Base-by-base conservation (phyloP, 2,797 vertebrate species). In the Danio choprae region DNA sequence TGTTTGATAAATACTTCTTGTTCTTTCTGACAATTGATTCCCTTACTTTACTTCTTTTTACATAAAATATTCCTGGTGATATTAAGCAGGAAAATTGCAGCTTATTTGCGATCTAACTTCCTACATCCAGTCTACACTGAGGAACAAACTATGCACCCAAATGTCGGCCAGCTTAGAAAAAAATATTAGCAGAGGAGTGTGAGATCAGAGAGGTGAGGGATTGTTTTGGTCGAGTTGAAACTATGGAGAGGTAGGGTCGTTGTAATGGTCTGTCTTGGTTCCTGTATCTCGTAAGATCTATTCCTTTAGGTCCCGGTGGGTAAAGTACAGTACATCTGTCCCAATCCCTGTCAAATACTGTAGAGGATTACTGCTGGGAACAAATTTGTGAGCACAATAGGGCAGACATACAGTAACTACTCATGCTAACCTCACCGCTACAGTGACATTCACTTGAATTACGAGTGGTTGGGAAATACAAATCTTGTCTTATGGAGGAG, bases 241-340 rank as follows among this genome's bases (percentile, higher is more conserved):
- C 63, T 81, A 84, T 82, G 84, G 53, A 90, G 93, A 94, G 92
- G 94, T 94, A 93, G 91, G 90, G 87, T 60, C 85, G 91, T 91
- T 92, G 89, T 88, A 72, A 89, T 89, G 88, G 88, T 90, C 83
- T 83, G 69, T 56, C 59, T 84, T 48, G 51, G 64, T 85, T 77
- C 59, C 59, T 51, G 15, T 9, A 73, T 73, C 16, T 67, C 36
- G 2, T 79, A 74, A 53, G 76, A 81, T 74, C 48, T 7, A 43
- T 38, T 75, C 43, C 63, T 81, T 87, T 69, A 79, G 85, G 85
- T 91, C 88, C 88, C 85, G 77, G 51, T 62, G 7, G 63, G 41
- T 59, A 50, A 38, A 71, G 22, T 36, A 77, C 65, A 62, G 22
- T 56, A 68, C 46, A 51, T 68, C 68, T 59, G n/a, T 43, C 59